phyloP scores from a whole-genome alignment of 2,113 vertebrate genomes.

The Ginglymostoma cirratum region DNA sequence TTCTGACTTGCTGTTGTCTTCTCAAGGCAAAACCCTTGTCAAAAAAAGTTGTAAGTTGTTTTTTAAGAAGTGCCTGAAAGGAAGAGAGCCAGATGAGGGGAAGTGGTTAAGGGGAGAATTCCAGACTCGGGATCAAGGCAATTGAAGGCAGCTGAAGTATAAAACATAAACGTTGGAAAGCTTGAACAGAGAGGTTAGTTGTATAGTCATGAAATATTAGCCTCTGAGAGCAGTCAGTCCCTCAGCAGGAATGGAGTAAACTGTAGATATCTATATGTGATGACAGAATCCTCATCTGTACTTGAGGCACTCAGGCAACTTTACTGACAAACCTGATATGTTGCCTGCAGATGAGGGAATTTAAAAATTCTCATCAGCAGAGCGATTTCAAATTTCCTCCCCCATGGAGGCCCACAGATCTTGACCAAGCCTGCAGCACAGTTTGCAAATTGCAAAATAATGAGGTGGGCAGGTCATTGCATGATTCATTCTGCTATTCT shows the following conservation, averaged over 20 bases:
- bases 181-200: background rate
- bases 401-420: background rate
- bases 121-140: background rate
- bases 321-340: background rate
- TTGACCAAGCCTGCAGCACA: background rate
- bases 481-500: background rate
- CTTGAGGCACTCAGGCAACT: background rate
- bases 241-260: background rate
- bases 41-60: background rate
- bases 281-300: background rate
- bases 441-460: background rate
- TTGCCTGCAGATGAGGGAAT: slow-evolving; percentile 6
- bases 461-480: too few species aligned
- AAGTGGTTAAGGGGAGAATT: background rate
- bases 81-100: background rate
- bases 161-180: background rate
- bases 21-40: background rate
- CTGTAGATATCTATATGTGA: background rate
- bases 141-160: background rate
- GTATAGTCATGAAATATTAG: background rate
- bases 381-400: background rate
- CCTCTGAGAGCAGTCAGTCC: background rate
- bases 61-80: background rate
- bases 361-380: background rate
- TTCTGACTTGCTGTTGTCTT: too few species aligned